A percentile compares a stretch with the other conserved stretches of the same genome.
Conservation (phyloP, 2,113 vertebrate genomes). For the Prionailurus bengalensis region DNA sequence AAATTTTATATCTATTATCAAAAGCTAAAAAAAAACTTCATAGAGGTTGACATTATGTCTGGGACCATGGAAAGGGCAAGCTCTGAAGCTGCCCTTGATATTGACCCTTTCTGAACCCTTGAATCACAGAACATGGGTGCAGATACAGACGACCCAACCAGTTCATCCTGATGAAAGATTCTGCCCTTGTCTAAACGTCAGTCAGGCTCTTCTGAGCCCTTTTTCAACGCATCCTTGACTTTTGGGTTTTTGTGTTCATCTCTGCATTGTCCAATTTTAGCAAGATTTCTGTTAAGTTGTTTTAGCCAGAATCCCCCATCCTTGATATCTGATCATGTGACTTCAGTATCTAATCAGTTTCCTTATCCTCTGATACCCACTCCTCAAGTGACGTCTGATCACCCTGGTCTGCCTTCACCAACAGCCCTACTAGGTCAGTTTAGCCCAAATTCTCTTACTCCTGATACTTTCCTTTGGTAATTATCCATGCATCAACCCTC, state of each 20-base stretch:
- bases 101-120: neutral
- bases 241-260: neutral
- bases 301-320: neutral
- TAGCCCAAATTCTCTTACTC: neutral
- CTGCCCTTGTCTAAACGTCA: neutral
- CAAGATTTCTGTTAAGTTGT: neutral
- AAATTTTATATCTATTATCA: neutral
- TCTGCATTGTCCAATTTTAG: neutral
- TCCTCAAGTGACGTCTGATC: neutral
- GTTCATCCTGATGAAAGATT: neutral
- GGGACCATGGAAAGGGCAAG: neutral
- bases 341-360: neutral
- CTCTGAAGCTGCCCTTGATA: neutral
- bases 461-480: neutral
- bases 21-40: neutral
- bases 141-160: neutral
- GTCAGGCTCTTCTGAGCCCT: neutral
- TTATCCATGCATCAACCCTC: neutral
- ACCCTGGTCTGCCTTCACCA: neutral
- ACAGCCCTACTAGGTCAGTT: neutral
- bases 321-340: neutral
- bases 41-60: neutral
- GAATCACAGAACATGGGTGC: neutral
- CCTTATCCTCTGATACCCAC: neutral
- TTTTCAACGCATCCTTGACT: neutral